A percentile compares a stretch with the other conserved stretches of the same genome.
Conservation (phyloP, 2,888 invertebrate species). For the Erebia palarica region DNA sequence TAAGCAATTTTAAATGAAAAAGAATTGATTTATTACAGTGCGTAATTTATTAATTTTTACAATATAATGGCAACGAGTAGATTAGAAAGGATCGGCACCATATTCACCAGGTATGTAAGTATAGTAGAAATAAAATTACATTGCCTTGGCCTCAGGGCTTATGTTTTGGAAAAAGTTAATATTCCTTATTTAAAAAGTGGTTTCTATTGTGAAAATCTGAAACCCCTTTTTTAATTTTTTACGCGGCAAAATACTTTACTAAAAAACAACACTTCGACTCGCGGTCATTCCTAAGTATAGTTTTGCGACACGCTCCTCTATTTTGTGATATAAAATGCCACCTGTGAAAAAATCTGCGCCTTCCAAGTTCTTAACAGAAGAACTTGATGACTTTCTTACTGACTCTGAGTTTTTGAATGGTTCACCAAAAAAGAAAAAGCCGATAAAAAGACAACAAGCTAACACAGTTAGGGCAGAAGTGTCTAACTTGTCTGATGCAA, state of each 20-base stretch:
- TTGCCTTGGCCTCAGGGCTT: slow-evolving; percentile 2
- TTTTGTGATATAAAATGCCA: slow-evolving; percentile 49
- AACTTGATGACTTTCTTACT: slow-evolving; percentile 58
- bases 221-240: not conserved
- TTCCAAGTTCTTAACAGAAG: slow-evolving; percentile 58
- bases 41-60: not conserved
- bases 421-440: slow-evolving; percentile 56
- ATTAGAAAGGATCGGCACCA: slow-evolving; percentile 88
- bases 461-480: slow-evolving; percentile 52
- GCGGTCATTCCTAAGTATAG: no score
- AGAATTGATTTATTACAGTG: no score
- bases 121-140: not conserved
- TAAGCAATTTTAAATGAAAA: no score
- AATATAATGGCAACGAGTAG: slow-evolving; percentile 85
- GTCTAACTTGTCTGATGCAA: slow-evolving; percentile 32
- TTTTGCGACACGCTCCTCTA: not conserved
- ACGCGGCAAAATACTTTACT: not conserved
- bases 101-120: slow-evolving; percentile 83
- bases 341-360: slow-evolving; percentile 53
- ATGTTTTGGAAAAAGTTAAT: not conserved
- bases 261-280: no score
- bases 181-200: not conserved
- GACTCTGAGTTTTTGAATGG: slow-evolving; percentile 58
- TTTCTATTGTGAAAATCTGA: not conserved
- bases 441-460: slow-evolving; percentile 48